Percentiles rank a stretch among this genome's conserved stretches.
Conservation (phyloP, 2,888 invertebrate species). For the Artemia sp. region DNA sequence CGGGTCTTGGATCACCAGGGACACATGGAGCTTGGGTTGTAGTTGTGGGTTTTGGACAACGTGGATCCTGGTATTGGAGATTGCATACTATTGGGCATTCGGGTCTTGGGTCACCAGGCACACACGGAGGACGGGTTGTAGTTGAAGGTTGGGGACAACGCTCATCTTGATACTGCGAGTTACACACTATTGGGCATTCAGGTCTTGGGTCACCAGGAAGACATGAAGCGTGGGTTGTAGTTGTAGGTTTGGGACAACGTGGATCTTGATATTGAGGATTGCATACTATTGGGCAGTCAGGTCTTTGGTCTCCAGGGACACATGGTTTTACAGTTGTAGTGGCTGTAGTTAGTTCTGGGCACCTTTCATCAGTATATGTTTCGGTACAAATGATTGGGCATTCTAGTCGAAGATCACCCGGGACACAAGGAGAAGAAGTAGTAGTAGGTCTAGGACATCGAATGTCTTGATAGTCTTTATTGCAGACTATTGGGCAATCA, state of each 20-base stretch:
- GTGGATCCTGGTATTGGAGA: too few relatives aligned
- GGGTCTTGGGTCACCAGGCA: not conserved
- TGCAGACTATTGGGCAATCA: too few relatives aligned
- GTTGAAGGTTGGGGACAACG: too few relatives aligned
- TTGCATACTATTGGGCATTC: not conserved
- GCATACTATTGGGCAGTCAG: conserved; percentile 11
- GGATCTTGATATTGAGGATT: not conserved
- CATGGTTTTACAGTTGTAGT: not conserved
- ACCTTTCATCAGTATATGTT: not conserved
- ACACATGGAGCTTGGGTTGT: too few relatives aligned
- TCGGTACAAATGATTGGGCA: not conserved
- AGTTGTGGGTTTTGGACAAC: too few relatives aligned
- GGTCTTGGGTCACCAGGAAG: not conserved
- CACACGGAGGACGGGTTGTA: not conserved
- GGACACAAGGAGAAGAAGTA: not conserved
- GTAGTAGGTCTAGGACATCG: not conserved
- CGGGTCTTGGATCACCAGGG: too few relatives aligned
- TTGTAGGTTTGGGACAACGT: not conserved
- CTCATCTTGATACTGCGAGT: too few relatives aligned
- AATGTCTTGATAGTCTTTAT: too few relatives aligned
- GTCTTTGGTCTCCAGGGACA: conserved; percentile 3
- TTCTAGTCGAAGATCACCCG: conserved; percentile 7
- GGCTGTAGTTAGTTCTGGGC: not conserved
- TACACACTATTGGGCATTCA: not conserved
- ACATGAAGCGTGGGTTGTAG: not conserved